phyloP scores from a whole-genome alignment of 1,140 invertebrate species.

The Stegodyphus mimosarum region DNA sequence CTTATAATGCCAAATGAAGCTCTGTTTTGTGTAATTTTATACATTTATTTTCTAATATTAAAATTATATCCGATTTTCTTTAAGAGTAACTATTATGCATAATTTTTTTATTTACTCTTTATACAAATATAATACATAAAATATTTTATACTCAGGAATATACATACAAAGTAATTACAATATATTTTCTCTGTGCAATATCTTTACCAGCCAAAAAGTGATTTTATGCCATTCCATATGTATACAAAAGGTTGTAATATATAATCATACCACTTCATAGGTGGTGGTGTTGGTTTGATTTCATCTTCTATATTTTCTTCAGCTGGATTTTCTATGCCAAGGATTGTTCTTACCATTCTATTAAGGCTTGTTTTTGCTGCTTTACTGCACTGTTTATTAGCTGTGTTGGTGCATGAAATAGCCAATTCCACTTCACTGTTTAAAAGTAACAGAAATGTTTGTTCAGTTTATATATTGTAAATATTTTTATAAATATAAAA shows the following conservation, averaged over 20 bases:
- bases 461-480: background rate
- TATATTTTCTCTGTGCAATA: too few relatives aligned
- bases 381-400: background rate
- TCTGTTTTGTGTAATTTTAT: too few relatives aligned
- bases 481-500: background rate
- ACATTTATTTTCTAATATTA: too few relatives aligned
- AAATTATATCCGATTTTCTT: too few relatives aligned
- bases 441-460: background rate
- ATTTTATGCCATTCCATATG: background rate
- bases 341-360: slow-evolving; percentile 3
- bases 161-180: too few relatives aligned
- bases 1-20: too few relatives aligned
- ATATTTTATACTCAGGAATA: too few relatives aligned
- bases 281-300: background rate
- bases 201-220: background rate
- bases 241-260: background rate
- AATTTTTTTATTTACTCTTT: too few relatives aligned
- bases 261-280: slow-evolving; percentile 32
- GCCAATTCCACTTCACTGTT: background rate
- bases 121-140: too few relatives aligned
- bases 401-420: background rate
- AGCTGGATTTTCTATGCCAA: background rate
- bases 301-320: background rate
- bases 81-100: too few relatives aligned
- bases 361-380: slow-evolving; percentile 13